A percentile compares a stretch with the other conserved stretches of the same genome.
Conservation (phyloP, 53 echinoderm and acorn worm species). For the Actinopyga echinites region DNA sequence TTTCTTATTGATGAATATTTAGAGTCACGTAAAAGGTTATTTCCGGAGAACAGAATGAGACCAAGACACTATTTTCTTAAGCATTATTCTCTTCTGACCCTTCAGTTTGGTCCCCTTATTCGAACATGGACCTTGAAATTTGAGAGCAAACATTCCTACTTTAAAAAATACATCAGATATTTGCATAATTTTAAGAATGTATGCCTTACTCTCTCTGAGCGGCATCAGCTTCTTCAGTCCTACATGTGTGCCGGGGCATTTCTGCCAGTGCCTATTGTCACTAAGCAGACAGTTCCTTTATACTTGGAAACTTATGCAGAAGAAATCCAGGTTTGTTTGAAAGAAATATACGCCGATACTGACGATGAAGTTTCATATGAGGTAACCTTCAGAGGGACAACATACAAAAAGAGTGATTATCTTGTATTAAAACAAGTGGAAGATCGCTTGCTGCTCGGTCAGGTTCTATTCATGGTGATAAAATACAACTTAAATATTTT, state of each 20-base stretch:
- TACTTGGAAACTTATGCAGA: constrained; percentile 41
- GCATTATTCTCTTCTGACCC: constrained; percentile 50
- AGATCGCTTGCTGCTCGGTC: not conserved
- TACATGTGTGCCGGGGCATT: constrained; percentile 47
- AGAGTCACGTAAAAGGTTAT: constrained; percentile 28
- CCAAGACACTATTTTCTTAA: constrained; percentile 64
- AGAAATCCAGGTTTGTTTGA: too few species aligned
- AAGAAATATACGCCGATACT: too few species aligned
- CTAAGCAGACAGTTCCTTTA: constrained; percentile 48
- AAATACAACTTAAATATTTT: not conserved
- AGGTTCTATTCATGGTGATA: not conserved
- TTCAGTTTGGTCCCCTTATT: constrained; percentile 64
- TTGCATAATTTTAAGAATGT: constrained; percentile 62
- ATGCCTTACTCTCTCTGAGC: constrained; percentile 39
- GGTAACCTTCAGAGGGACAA: constrained; percentile 8
- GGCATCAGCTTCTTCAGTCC: constrained; percentile 55
- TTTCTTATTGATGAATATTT: constrained; percentile 48
- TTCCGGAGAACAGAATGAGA: constrained; percentile 48
- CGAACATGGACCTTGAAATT: constrained; percentile 64
- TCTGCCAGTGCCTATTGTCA: constrained; percentile 33
- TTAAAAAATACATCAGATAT: constrained; percentile 50
- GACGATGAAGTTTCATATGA: constrained; percentile 13
- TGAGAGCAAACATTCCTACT: constrained; percentile 74
- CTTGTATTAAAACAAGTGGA: not conserved
- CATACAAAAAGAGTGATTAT: constrained; percentile 24